Evolutionary conservation across 1,140 invertebrate species (phyloP).

Genomic region (Drosophila busckii): DNA sequence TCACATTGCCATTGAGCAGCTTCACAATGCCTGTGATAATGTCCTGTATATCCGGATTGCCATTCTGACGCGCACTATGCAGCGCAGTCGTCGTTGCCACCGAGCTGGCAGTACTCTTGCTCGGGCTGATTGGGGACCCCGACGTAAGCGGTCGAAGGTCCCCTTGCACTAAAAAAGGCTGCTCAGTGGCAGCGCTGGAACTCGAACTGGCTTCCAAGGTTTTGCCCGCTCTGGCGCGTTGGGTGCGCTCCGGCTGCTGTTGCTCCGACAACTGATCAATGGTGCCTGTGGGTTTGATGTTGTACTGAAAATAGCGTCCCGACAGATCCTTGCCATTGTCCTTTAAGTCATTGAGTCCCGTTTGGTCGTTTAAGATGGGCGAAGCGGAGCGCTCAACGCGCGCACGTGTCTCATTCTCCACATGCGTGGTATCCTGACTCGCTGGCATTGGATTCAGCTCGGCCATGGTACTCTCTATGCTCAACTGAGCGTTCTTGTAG

Average conservation of each 20-base stretch:
- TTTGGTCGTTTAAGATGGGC: constrained; percentile 63
- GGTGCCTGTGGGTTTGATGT: constrained; percentile 74
- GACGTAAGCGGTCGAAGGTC: constrained; percentile 76
- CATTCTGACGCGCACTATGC: constrained; percentile 72
- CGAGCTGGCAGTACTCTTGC: constrained; percentile 62
- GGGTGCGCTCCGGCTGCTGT: constrained; percentile 50
- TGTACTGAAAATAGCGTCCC: constrained; percentile 72
- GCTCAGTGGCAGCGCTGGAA: constrained; percentile 20
- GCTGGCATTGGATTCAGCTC: constrained; percentile 33
- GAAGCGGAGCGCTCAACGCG: constrained; percentile 66
- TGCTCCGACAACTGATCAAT: constrained; percentile 34
- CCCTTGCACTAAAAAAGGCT: constrained; percentile 78
- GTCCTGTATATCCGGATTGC: constrained; percentile 91
- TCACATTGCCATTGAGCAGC: constrained; percentile 91
- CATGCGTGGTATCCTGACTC: neutral
- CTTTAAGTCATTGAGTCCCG: constrained; percentile 58
- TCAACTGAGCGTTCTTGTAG: constrained; percentile 16
- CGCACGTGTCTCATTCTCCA: constrained; percentile 62
- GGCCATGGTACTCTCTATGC: constrained; percentile 61
- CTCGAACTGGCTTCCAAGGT: constrained; percentile 18
- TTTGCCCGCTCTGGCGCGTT: constrained; percentile 53
- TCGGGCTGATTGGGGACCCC: constrained; percentile 77
- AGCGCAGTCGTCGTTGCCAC: constrained; percentile 50
- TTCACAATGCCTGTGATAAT: constrained; percentile 95
- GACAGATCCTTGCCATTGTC: constrained; percentile 55